These are phyloP conservation scores for Quadriops clusia DNA, from an alignment of 2,888 invertebrate genomes.

Conservation along the genomic window DNA sequence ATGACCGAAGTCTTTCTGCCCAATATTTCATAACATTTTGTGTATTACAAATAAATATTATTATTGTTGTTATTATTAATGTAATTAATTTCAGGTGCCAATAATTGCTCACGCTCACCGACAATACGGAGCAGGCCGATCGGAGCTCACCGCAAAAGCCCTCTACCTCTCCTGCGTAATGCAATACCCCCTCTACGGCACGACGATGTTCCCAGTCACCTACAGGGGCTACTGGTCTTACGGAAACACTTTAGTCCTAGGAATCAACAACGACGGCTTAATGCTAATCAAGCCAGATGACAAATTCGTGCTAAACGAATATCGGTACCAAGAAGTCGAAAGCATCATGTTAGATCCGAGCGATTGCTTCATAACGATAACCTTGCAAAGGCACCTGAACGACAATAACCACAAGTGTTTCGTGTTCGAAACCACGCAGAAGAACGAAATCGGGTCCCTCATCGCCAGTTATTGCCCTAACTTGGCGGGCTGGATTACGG, in stretches of 20 bases:
- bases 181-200: slow-evolving; percentile 75
- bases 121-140: slow-evolving; percentile 84
- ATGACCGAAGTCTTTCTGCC: too few species aligned
- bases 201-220: slow-evolving; percentile 55
- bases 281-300: slow-evolving; percentile 85
- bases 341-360: slow-evolving; percentile 84
- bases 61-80: slow-evolving; percentile 16
- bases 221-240: slow-evolving; percentile 93
- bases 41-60: too few species aligned
- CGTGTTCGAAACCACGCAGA: slow-evolving; percentile 82
- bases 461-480: slow-evolving; percentile 86
- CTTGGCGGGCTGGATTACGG: slow-evolving; percentile 70
- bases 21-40: too few species aligned
- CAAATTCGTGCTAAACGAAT: slow-evolving; percentile 83
- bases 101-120: slow-evolving; percentile 80
- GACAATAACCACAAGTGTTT: slow-evolving; percentile 71
- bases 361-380: slow-evolving; percentile 84
- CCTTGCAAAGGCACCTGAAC: slow-evolving; percentile 59
- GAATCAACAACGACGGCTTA: slow-evolving; percentile 83
- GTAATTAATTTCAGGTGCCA: slow-evolving; percentile 51
- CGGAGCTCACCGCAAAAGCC: slow-evolving; percentile 85
- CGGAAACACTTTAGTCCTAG: slow-evolving; percentile 61
- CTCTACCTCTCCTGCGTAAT: slow-evolving; percentile 89
- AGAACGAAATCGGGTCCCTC: slow-evolving; percentile 83
- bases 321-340: slow-evolving; percentile 82